Evolutionary conservation across 2,797 vertebrate genomes (phyloP), one percentile per base, ranked within the genome.

Genomic region (Rhabdomys pumilio): DNA sequence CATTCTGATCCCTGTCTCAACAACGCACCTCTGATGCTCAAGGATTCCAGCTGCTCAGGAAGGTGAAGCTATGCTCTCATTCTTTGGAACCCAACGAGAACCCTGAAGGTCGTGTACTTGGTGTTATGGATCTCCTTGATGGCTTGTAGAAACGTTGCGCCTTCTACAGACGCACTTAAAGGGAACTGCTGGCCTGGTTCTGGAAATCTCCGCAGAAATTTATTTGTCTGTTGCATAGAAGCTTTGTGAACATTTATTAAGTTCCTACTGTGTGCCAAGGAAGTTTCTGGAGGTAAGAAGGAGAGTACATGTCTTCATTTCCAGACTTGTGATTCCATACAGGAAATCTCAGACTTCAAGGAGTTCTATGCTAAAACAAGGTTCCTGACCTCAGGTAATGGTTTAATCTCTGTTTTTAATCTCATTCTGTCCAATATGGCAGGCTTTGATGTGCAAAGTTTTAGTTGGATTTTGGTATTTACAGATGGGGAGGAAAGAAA

Each of bases 401-500:
- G 61, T 82, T 91, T 69, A 79, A 63, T 57, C 81, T 94, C 50
- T n/a, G 11, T 0, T 57, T 89, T 63, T 89, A 44, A 75, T 50
- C 89, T 96, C 69, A 26, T 76, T 84, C 38, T 75, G 53, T 95
- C 53, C 57, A 14, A 22, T 44, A 63, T 89, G 61, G 75, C 55
- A 79, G 73, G 73, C 14, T 96, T 92, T 89, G 82, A 76, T 84
- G 44, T 63, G 75, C 77, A 55, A 19, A 6, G 20, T 53, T 31
- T 69, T 69, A 73, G 47, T 2, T 11, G 69, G 50, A 86, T 29
- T 87, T 59, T 75, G 73, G 82, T 31, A 2, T 89, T 89, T 82
- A 67, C 77, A 96, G 89, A 85, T 72, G 69, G 94, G 44, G 50
- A n/a, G 59, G 50, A 67, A 79, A 50, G 38, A 7, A 76, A 69